These are phyloP conservation scores for Xylota segnis DNA, from an alignment of 2,888 invertebrate genomes.

Conservation along the genomic window DNA sequence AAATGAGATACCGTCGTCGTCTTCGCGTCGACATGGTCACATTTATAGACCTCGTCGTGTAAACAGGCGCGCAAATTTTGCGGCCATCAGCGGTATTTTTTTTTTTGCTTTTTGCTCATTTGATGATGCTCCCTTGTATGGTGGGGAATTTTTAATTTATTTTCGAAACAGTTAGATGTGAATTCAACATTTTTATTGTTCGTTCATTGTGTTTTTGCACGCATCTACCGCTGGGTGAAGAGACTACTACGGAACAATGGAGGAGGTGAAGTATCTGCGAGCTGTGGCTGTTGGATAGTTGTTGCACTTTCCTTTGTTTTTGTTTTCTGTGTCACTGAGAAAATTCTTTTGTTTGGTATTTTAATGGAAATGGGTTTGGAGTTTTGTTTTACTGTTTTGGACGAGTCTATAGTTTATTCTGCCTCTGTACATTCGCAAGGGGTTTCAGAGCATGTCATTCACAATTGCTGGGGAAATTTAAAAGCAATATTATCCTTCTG, in stretches of 20 bases:
- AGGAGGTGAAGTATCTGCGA: conserved; percentile 53
- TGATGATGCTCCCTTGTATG: conserved; percentile 19
- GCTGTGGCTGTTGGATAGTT: conserved; percentile 28
- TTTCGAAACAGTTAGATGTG: conserved; percentile 69
- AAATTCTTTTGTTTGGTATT: conserved; percentile 47
- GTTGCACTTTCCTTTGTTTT: conserved; percentile 67
- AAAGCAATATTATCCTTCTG: too few relatives aligned
- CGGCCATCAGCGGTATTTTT: conserved; percentile 25
- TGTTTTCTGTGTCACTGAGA: conserved; percentile 53
- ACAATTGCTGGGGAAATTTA: conserved; percentile 5
- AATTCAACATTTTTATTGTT: conserved; percentile 48
- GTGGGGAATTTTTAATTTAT: conserved; percentile 59
- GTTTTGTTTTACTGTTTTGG: conserved; percentile 12
- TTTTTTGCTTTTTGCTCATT: neutral
- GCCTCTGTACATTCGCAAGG: neutral
- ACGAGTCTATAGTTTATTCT: conserved; percentile 22
- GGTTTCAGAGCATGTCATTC: conserved; percentile 19
- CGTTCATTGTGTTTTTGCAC: conserved; percentile 49
- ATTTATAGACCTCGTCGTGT: conserved; percentile 54
- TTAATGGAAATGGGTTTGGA: conserved; percentile 43
- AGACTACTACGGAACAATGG: conserved; percentile 43
- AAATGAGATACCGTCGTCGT: conserved; percentile 50
- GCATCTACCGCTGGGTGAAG: conserved; percentile 16
- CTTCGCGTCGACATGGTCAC: conserved; percentile 48
- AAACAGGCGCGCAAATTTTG: conserved; percentile 57